Percentiles rank a stretch among this genome's conserved stretches.
phyloP scores from a whole-genome alignment of 1,140 invertebrate species.

The Nebria ingens region DNA sequence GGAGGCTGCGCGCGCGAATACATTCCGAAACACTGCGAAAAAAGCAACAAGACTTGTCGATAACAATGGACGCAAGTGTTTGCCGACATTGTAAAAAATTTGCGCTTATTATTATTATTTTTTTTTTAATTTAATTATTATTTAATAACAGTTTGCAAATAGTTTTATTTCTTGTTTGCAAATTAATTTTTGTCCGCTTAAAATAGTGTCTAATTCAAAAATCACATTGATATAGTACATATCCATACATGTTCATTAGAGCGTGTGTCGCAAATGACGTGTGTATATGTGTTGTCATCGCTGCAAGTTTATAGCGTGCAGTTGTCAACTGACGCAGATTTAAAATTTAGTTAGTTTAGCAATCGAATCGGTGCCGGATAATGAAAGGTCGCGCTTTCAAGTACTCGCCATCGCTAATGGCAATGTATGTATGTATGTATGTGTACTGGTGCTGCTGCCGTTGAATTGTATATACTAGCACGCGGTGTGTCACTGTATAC shows the following conservation, averaged over 20 bases:
- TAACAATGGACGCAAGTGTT: not conserved
- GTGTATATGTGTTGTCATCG: not conserved
- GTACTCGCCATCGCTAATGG: no score
- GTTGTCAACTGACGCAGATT: not conserved
- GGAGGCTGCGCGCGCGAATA: not conserved
- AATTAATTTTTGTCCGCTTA: no score
- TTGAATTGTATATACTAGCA: no score
- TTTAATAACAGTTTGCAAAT: no score
- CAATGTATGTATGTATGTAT: no score
- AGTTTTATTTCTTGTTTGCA: no score
- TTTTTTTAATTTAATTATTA: no score
- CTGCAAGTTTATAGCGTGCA: constrained; percentile 1
- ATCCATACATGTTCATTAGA: no score
- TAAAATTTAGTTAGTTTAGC: not conserved
- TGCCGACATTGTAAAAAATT: not conserved
- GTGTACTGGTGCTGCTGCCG: no score
- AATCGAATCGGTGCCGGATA: not conserved
- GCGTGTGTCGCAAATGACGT: not conserved
- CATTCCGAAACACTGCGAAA: not conserved
- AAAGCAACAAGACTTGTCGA: not conserved
- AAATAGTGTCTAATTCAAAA: not conserved
- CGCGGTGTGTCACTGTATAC: not conserved
- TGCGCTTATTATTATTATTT: no score
- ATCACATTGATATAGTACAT: no score
- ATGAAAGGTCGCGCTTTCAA: not conserved